Conservation (phyloP, 2,113 vertebrate species). For the Takifugu flavidus region DNA sequence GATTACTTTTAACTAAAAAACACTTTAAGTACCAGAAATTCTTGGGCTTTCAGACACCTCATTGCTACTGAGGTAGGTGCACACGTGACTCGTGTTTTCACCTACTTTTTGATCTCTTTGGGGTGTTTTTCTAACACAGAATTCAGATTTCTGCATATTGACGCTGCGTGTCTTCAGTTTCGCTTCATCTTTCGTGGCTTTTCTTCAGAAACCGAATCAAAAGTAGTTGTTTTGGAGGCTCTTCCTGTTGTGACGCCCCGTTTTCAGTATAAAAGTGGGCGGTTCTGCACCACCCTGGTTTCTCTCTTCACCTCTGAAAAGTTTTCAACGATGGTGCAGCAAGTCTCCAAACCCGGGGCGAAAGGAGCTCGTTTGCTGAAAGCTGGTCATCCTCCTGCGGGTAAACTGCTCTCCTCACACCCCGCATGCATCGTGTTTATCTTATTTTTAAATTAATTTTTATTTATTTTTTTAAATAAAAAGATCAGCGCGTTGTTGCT, state of each 20-base stretch:
- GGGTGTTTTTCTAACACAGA: no score
- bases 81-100: not conserved
- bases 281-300: not conserved
- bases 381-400: constrained; percentile 75
- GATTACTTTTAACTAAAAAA: not conserved
- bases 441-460: not conserved
- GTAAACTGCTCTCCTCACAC: constrained; percentile 38
- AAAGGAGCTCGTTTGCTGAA: constrained; percentile 54
- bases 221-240: not conserved
- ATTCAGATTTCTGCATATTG: no score
- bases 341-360: constrained; percentile 52
- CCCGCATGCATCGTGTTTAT: not conserved
- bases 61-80: no score
- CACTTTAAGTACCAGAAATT: not conserved
- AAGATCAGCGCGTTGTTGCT: constrained; percentile 2
- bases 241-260: constrained; percentile 56
- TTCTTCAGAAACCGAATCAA: not conserved
- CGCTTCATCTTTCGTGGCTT: constrained; percentile 13
- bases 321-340: constrained; percentile 64
- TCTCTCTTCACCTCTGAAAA: constrained; percentile 18
- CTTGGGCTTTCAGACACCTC: no score
- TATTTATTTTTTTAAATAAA: no score
- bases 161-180: not conserved
- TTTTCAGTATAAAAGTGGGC: constrained; percentile 59
- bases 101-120: not conserved